Evolutionary conservation across 2,888 invertebrate species (phyloP).

Genomic region (Augochlorella aurata): DNA sequence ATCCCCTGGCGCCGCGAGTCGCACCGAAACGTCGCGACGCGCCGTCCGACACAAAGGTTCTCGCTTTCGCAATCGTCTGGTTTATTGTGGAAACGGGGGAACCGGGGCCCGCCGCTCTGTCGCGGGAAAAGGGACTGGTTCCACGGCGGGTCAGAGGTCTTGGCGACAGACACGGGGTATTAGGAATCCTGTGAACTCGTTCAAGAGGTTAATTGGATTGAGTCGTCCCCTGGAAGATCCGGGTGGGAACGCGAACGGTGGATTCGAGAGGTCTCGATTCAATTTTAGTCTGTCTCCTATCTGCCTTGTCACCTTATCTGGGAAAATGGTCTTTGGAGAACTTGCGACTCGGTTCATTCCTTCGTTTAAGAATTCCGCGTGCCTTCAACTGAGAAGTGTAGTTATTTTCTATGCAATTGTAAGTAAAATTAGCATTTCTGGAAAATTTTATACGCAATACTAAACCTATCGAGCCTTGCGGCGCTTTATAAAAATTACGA

Average conservation of each 20-base stretch:
- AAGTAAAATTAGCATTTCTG: too few species aligned
- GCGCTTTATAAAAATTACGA: too few species aligned
- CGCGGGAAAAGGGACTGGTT: slow-evolving; percentile 24
- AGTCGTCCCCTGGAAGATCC: not conserved
- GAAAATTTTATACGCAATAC: too few species aligned
- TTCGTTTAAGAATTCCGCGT: not conserved
- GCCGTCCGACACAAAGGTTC: slow-evolving; percentile 32
- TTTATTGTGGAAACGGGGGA: slow-evolving; percentile 21
- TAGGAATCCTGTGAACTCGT: slow-evolving; percentile 10
- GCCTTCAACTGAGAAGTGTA: too few species aligned
- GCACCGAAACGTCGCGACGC: slow-evolving; percentile 26
- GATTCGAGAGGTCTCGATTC: not conserved
- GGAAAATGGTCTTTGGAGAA: not conserved
- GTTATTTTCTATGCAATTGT: too few species aligned
- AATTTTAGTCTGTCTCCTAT: not conserved
- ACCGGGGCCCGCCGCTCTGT: slow-evolving; percentile 2
- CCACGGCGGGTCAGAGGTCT: slow-evolving; percentile 7
- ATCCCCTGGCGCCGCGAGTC: slow-evolving; percentile 41
- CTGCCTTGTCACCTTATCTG: not conserved
- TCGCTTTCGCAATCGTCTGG: slow-evolving; percentile 48
- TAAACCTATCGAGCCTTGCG: too few species aligned
- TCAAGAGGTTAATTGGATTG: slow-evolving; percentile 16
- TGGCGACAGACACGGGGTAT: not conserved
- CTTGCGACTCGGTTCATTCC: not conserved
- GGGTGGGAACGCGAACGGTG: slow-evolving; percentile 9